phyloP scores from a whole-genome alignment of 2,113 vertebrate species.

The Motacilla alba region DNA sequence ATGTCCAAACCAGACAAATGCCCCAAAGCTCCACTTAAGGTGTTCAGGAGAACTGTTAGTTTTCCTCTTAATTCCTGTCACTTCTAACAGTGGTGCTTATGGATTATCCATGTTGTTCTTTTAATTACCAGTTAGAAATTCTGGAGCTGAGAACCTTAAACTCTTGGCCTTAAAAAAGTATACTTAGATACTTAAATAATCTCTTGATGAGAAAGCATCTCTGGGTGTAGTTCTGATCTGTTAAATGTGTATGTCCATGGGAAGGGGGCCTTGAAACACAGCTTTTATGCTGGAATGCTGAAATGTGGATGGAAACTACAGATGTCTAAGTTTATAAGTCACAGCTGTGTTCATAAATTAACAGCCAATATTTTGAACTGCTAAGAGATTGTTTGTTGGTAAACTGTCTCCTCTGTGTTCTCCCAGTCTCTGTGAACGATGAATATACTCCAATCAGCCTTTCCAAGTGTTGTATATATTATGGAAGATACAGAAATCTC shows the following conservation, averaged over 20 bases:
- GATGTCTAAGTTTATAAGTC: slow-evolving; percentile 18
- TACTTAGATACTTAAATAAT: neutral
- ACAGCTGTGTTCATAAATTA: slow-evolving; percentile 45
- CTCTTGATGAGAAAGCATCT: neutral
- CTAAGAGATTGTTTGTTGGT: slow-evolving; percentile 23
- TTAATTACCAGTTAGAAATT: neutral
- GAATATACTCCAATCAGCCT: neutral
- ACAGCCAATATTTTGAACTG: slow-evolving; percentile 23
- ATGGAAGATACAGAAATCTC: neutral
- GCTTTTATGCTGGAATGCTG: neutral
- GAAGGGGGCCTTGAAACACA: neutral
- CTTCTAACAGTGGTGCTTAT: neutral
- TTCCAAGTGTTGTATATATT: neutral
- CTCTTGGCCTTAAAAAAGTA: neutral
- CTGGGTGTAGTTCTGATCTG: neutral
- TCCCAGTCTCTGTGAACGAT: neutral
- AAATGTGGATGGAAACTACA: neutral
- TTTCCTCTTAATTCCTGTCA: neutral
- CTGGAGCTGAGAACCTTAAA: neutral
- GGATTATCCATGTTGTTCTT: neutral
- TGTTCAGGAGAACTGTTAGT: neutral
- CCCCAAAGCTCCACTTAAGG: neutral
- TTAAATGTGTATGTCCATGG: neutral
- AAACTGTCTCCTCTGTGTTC: slow-evolving; percentile 28
- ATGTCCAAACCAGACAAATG: neutral